A percentile compares a stretch with the other conserved stretches of the same genome.
phyloP scores from a whole-genome alignment of 1,140 invertebrate species.

The Micrasema longulum region DNA sequence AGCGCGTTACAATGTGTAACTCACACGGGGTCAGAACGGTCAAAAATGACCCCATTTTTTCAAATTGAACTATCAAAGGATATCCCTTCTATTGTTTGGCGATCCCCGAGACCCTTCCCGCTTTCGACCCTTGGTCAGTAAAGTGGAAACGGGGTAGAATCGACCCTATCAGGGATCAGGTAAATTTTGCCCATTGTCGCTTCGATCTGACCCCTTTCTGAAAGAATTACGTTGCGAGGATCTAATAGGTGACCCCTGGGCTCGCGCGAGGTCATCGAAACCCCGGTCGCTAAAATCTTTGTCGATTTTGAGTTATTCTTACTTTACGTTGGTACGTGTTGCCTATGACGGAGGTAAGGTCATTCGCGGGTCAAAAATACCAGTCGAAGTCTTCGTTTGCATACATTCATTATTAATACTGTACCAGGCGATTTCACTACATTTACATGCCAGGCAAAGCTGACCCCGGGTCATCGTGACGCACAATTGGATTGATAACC shows the following conservation, averaged over 20 bases:
- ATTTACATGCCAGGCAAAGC: constrained; percentile 6
- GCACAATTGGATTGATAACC: constrained; percentile 33
- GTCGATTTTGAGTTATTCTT: constrained; percentile 12
- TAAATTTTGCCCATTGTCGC: constrained; percentile 26
- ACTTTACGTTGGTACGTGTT: constrained; percentile 30
- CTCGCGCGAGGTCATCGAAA: constrained; percentile 36
- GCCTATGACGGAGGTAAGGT: constrained; percentile 17
- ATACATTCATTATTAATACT: constrained; percentile 39
- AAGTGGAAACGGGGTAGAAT: constrained; percentile 36
- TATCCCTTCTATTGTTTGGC: constrained; percentile 31
- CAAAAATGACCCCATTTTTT: constrained; percentile 44
- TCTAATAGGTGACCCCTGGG: constrained; percentile 31
- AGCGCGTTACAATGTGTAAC: constrained; percentile 24
- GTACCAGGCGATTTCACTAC: constrained; percentile 21
- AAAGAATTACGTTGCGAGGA: neutral
- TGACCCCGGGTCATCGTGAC: constrained; percentile 25
- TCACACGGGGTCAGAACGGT: constrained; percentile 36
- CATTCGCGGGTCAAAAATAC: constrained; percentile 33
- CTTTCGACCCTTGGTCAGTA: constrained; percentile 46
- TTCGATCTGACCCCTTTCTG: constrained; percentile 1
- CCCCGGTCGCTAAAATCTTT: constrained; percentile 17
- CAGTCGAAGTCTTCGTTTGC: constrained; percentile 36
- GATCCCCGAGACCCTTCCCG: constrained; percentile 13
- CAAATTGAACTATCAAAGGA: constrained; percentile 37
- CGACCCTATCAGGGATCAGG: constrained; percentile 23